Conservation (phyloP, 2,797 vertebrate species). For the Philypnodon macrostomus region DNA sequence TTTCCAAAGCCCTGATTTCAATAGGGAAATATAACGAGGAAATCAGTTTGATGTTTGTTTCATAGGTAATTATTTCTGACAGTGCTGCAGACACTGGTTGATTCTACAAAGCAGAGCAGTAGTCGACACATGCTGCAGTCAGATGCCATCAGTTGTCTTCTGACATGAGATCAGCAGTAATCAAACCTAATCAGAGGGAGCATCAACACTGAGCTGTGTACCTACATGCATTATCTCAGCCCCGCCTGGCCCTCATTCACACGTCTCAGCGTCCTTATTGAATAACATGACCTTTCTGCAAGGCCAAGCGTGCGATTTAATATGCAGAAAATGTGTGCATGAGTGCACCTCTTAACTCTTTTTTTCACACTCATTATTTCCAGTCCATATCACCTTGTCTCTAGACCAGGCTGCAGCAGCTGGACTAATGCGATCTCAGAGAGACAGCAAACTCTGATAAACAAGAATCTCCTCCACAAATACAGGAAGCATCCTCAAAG, state of each 20-base stretch:
- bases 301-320: conserved; percentile 70
- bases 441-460: conserved; percentile 20
- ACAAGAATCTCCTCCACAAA: conserved; percentile 29
- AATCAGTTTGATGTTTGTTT: conserved; percentile 50
- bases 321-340: conserved; percentile 74
- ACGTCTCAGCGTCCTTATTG: conserved; percentile 70
- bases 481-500: conserved; percentile 26
- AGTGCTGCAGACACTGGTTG: conserved; percentile 49
- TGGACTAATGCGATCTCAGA: conserved; percentile 49
- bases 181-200: conserved; percentile 71
- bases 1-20: no score
- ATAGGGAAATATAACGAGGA: conserved; percentile 29
- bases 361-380: conserved; percentile 78
- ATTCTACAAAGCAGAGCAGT: conserved; percentile 45
- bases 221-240: conserved; percentile 60
- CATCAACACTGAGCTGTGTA: conserved; percentile 59
- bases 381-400: conserved; percentile 76
- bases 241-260: conserved; percentile 53
- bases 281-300: conserved; percentile 77
- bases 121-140: conserved; percentile 61
- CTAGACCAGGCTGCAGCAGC: conserved; percentile 59
- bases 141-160: conserved; percentile 63
- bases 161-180: conserved; percentile 66
- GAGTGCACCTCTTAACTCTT: conserved; percentile 74
- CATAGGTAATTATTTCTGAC: conserved; percentile 68